Base-by-base conservation (phyloP, 1,140 invertebrate species). In the Ericerus pela region DNA sequence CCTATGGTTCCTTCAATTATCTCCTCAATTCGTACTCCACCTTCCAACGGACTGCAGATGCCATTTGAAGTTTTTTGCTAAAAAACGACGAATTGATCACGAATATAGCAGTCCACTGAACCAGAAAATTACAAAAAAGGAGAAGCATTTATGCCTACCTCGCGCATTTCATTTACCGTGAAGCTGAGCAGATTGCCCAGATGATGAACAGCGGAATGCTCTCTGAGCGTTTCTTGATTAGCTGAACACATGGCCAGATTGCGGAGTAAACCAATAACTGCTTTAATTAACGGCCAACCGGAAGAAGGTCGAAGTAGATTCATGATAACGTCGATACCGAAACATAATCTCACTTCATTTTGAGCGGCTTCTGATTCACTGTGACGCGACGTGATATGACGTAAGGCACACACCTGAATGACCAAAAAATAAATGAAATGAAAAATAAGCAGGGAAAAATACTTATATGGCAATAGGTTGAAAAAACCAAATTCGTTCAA, bases 1-100 rank as follows among this genome's bases (percentile, higher is more conserved):
- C 94, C 94, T 8, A 98, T 92, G 18, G 91, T 93, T 31, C 93
- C 92, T 71, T 97, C 94, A 8, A 97, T 90, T 58, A 98, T 96
- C 72, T 97, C 94, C 67, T 97, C 94, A 93, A 98, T 96, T 27
- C 92, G 78, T 1, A 97, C 93, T 54, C 93, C 93, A 73, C 97
- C 93, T 1, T 91, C 87, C 70, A 95, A 94, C 1, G 85, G 58
- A 22, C 36, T 52, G 28, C 79, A 80, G 22, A 81, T 86, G 18
- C 82, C 79, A 55, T 86, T 79, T 60, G 84, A 78, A 58, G 41
- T 24, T 2, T 24, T 2, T 47, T 47, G 41, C 41, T 47, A 47
- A 38, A n/a, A n/a, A 16, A 6, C n/a, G 20, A 38, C 20, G 41
- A 47, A 24, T 47, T 47, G 41, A 22, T 12, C 22, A 38, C n/a